Base-by-base conservation (phyloP, 2,113 vertebrate species). In the Strix aluco region DNA sequence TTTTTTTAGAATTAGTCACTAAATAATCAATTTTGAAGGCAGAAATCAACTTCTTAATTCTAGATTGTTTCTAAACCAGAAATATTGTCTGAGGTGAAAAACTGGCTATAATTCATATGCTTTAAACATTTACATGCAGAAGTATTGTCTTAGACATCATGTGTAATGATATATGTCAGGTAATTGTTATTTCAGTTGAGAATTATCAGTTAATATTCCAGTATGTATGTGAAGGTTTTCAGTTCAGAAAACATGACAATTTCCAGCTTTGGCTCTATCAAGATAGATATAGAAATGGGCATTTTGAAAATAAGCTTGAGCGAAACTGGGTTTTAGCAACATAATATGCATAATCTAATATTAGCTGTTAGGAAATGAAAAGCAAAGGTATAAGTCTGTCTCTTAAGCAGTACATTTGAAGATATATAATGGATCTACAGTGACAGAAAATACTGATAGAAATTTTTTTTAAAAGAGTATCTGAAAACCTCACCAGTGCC, bases 141-240 rank as follows among this genome's bases (percentile, higher is more conserved):
- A 83, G 3, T 32, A 62, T 8, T 36, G 44, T 6, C 36, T 87
- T 75, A 15, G 36, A 63, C 9, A 3, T 23, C 42, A n/a, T 29
- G 3, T 52, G 11, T 14, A 87, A 59, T 0, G 0, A 29, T 61
- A 65, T 36, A 40, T 75, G 40, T 27, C 42, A 15, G 15, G 54
- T 65, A 78, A 67, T 44, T n/a, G 30, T 17, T 13, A 81, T 55
- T 87, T 70, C 32, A 62, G 15, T 5, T 79, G 22, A 87, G 51
- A 63, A 67, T 55, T 89, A 79, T 81, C 46, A 38, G 22, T 58
- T 84, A 34, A 70, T 81, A 55, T 61, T 70, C 23, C 26, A 42
- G 15, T 9, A 86, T 49, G 49, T 44, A 47, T 55, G 62, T 70
- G 38, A 78, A 74, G 23, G 15, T 44, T 87, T 92, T 74, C 18